phyloP scores from a whole-genome alignment of 2,797 vertebrate species.

The Linurgus olivaceus region DNA sequence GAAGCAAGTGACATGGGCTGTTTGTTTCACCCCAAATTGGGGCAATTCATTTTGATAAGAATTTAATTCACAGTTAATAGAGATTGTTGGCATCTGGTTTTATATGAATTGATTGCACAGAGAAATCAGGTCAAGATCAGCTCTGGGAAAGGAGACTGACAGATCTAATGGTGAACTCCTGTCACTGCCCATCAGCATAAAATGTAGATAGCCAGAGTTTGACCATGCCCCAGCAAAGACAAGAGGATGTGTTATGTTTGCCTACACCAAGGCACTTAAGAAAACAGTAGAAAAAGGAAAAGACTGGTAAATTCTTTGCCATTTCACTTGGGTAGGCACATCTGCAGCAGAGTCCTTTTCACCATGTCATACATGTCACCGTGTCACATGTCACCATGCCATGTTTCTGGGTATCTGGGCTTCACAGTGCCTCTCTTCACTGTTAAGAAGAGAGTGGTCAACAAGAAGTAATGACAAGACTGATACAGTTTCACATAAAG shows the following conservation, averaged over 20 bases:
- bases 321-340: background rate
- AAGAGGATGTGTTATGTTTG: background rate
- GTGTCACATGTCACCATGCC: no score
- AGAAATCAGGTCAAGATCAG: constrained; percentile 31
- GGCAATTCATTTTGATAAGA: constrained; percentile 33
- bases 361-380: no score
- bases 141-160: background rate
- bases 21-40: constrained; percentile 14
- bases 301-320: background rate
- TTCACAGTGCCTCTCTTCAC: background rate
- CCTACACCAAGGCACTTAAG: background rate
- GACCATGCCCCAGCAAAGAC: background rate
- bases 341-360: background rate
- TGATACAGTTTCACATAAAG: background rate
- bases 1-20: background rate
- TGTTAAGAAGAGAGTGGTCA: background rate
- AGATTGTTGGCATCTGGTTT: constrained; percentile 29
- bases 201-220: background rate
- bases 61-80: constrained; percentile 43
- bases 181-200: background rate
- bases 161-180: background rate
- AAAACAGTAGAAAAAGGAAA: background rate
- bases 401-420: background rate
- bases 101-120: background rate
- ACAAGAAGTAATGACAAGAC: background rate